These are phyloP conservation scores for Lissocephala sabroskyi DNA, from an alignment of 2,888 invertebrate species.

Conservation along the genomic window DNA sequence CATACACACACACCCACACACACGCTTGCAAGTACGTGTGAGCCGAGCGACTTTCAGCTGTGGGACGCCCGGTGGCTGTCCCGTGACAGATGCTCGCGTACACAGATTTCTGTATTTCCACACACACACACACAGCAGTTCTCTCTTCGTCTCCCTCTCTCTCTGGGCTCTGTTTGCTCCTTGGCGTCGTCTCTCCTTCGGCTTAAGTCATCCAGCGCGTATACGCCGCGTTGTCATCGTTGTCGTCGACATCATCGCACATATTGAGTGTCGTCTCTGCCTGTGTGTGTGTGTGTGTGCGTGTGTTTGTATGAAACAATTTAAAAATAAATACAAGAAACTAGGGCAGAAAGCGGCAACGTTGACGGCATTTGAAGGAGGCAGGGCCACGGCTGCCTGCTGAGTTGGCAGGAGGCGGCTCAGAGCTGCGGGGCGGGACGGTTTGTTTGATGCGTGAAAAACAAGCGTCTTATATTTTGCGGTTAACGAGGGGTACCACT, in stretches of 20 bases:
- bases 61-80: too few species aligned
- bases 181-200: too few species aligned
- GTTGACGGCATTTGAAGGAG: constrained; percentile 8
- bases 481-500: neutral
- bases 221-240: constrained; percentile 32
- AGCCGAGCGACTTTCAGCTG: too few species aligned
- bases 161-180: too few species aligned
- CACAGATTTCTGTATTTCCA: constrained; percentile 45
- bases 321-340: constrained; percentile 62
- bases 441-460: constrained; percentile 3
- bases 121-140: constrained; percentile 25
- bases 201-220: constrained; percentile 47
- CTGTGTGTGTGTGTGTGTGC: neutral
- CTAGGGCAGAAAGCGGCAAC: constrained; percentile 51
- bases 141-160: too few species aligned
- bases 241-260: constrained; percentile 14
- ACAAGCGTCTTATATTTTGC: neutral
- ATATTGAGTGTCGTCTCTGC: neutral
- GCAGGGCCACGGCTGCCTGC: too few species aligned
- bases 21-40: neutral
- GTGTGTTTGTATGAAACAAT: constrained; percentile 42
- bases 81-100: constrained; percentile 60
- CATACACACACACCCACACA: constrained; percentile 2
- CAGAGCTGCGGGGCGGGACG: too few species aligned
- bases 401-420: too few species aligned